phyloP scores from a whole-genome alignment of 2,113 vertebrate species.

The Eira barbara region DNA sequence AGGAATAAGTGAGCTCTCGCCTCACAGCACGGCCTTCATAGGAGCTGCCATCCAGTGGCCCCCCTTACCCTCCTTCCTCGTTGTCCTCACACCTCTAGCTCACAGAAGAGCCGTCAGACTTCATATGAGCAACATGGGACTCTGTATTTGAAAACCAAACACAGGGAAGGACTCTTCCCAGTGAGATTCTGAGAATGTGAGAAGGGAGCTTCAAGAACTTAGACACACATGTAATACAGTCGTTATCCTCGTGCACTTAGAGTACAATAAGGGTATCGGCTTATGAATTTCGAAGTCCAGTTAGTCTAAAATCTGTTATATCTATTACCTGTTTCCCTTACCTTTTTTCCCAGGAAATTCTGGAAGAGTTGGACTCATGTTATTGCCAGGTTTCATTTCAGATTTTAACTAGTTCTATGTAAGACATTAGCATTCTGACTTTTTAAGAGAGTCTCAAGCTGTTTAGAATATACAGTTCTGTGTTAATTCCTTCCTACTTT shows the following conservation, averaged over 20 bases:
- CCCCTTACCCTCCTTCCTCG: accelerated
- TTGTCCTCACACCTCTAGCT: no score
- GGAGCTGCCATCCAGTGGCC: accelerated
- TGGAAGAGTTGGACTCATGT: neutral
- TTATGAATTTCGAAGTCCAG: neutral
- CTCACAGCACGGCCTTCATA: neutral
- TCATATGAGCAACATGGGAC: neutral
- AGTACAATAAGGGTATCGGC: neutral
- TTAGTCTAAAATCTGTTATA: neutral
- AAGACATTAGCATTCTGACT: neutral
- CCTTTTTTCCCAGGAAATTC: neutral
- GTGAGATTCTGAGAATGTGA: neutral
- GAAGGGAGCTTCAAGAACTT: neutral
- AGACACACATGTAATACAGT: neutral
- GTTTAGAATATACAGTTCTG: neutral
- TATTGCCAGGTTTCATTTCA: neutral
- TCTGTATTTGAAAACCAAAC: neutral
- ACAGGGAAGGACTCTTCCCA: neutral
- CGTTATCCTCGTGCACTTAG: neutral
- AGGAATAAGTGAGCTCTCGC: neutral
- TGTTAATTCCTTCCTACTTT: neutral
- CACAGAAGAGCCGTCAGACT: neutral
- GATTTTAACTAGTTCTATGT: neutral
- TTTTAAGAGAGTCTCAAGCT: neutral
- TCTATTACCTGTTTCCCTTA: neutral